These are phyloP conservation scores for Equus quagga DNA, from an alignment of 2,113 vertebrate genomes.

Conservation along the genomic window DNA sequence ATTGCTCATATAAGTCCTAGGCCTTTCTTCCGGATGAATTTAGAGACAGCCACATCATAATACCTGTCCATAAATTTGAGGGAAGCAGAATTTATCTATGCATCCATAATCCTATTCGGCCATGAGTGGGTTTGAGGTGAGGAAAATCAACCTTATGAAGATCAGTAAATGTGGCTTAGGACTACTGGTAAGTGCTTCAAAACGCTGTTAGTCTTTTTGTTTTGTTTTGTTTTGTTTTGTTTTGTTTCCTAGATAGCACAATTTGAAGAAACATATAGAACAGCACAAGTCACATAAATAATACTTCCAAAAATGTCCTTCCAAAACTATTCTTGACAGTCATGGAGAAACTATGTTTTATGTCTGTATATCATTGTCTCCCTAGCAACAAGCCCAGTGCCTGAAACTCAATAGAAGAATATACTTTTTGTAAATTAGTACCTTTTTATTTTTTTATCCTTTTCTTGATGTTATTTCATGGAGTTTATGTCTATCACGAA, in stretches of 20 bases:
- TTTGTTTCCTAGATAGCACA: background rate
- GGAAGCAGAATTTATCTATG: background rate
- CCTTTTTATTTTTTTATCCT: background rate
- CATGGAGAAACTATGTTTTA: background rate
- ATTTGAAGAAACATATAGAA: constrained; percentile 2
- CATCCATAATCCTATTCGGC: background rate
- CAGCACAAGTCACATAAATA: background rate
- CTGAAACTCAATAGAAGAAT: background rate
- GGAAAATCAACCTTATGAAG: background rate
- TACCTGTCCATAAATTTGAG: background rate
- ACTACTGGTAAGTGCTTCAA: background rate
- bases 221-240: too few relatives aligned
- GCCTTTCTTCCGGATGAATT: background rate
- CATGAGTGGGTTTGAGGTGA: background rate
- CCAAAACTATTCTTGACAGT: background rate
- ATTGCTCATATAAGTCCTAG: background rate
- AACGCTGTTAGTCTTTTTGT: background rate
- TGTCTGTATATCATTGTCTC: background rate
- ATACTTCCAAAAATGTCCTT: background rate
- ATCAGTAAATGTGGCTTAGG: background rate
- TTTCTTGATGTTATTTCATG: background rate
- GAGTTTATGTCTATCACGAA: background rate
- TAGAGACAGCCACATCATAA: background rate
- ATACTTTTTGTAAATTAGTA: background rate
- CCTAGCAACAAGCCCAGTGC: background rate